Evolutionary conservation across 2,797 vertebrate genomes (phyloP), one percentile per base, ranked within the genome.

Genomic region (Siniperca obscura): DNA sequence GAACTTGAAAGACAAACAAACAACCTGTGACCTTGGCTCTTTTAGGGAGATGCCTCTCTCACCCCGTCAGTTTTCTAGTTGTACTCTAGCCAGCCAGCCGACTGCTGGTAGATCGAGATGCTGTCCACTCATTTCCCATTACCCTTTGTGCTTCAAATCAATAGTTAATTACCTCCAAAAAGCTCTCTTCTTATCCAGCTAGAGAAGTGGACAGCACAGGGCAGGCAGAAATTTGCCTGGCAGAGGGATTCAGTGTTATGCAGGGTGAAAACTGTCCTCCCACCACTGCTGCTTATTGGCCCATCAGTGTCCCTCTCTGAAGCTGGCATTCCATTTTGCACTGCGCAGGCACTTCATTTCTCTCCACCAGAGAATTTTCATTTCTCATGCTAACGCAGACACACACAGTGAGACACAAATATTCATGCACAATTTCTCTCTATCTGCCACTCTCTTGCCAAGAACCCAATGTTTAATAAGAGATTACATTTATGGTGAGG

Each of bases 141-240:
- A 94, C 90, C 86, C 92, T 87, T 82, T 86, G 80, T 85, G 86
- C 90, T 93, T 91, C 65, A 81, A 93, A 96, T 96, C 95, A 94
- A 96, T 96, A 95, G 89, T 93, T 95, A 95, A 96, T 96, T 95
- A 94, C 93, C 85, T 88, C 86, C 81, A 84, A 90, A 92, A 94
- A 90, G 77, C 82, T 86, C 70, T 83, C 83, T 83, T 87, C 86
- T 89, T 87, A 79, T 89, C 88, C 87, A 86, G 82, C 90, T 61
- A 70, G 76, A 86, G 75, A 87, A 83, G 83, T 81, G 81, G 89
- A 91, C 84, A 85, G 83, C 74, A 9, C 64, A 40, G 89, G 79
- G 70, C 82, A 79, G 78, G 68, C 66, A 65, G 75, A 76, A 67
- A 89, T 88, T 64, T 84, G 83, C 79, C 90, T 76, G 84, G 89